A percentile compares a stretch with the other conserved stretches of the same genome.
phyloP scores from a whole-genome alignment of 2,888 invertebrate species.

The Perizoma flavofasciatum region DNA sequence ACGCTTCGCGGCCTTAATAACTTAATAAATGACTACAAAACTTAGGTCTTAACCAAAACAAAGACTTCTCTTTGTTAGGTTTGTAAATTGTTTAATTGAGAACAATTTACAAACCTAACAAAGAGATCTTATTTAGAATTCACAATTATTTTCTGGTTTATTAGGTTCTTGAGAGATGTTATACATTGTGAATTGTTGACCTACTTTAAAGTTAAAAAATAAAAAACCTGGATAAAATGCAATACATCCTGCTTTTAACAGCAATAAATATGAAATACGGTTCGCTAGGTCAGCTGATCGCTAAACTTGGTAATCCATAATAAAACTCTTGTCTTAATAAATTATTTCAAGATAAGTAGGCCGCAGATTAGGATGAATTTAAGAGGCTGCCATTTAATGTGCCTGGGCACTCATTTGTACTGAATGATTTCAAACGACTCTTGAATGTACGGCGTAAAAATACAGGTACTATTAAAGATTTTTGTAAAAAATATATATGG shows the following conservation, averaged over 20 bases:
- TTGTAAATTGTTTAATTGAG: conserved; percentile 15
- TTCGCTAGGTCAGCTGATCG: conserved; percentile 40
- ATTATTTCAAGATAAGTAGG: conserved; percentile 40
- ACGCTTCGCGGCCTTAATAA: conserved; percentile 40
- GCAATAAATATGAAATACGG: conserved; percentile 35
- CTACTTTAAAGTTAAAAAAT: background rate
- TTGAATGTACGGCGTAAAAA: background rate
- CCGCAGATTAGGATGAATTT: conserved; percentile 33
- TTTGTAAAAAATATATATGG: no score
- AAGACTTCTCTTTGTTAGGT: conserved; percentile 15
- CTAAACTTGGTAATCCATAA: conserved; percentile 47
- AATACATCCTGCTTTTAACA: conserved; percentile 35
- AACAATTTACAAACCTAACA: no score
- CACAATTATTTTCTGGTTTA: background rate
- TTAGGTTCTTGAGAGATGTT: no score
- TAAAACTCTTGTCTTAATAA: conserved; percentile 48
- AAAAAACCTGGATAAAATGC: conserved; percentile 25
- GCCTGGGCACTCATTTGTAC: conserved; percentile 17
- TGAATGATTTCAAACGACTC: conserved; percentile 11
- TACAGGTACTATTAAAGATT: no score
- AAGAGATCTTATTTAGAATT: conserved; percentile 14
- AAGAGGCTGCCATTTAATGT: conserved; percentile 25
- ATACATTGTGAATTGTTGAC: no score
- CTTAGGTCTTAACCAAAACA: conserved; percentile 35
- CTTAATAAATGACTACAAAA: conserved; percentile 41